These are phyloP conservation scores for Hyposoter dolosus DNA, from an alignment of 2,888 invertebrate species.

Conservation along the genomic window DNA sequence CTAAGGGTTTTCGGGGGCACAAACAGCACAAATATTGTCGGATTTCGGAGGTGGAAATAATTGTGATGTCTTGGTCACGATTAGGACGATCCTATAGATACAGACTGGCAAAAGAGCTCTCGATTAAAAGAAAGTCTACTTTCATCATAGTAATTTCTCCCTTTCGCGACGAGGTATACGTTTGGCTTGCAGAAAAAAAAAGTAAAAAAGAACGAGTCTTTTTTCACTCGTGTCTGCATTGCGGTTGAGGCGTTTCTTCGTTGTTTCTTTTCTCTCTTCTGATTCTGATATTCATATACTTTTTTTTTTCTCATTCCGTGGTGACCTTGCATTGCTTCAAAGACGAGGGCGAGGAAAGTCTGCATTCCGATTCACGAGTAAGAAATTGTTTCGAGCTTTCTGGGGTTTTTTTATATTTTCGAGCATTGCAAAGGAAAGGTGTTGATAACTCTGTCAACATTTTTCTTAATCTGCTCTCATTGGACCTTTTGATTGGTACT, in stretches of 20 bases:
- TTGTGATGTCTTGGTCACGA: constrained; percentile 60
- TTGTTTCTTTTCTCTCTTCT: constrained; percentile 28
- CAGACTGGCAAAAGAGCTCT: not conserved
- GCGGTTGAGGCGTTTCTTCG: not conserved
- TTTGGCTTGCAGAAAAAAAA: constrained; percentile 4
- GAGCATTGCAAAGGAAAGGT: not conserved
- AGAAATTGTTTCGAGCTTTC: not conserved
- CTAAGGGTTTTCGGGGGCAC: constrained; percentile 7
- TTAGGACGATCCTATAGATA: constrained; percentile 49
- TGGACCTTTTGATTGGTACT: not conserved
- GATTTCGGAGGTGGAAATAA: constrained; percentile 59
- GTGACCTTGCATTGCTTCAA: constrained; percentile 30
- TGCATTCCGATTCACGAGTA: not conserved
- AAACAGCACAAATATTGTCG: constrained; percentile 53
- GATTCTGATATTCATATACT: constrained; percentile 18
- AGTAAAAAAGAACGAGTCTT: not conserved
- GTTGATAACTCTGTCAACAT: not conserved
- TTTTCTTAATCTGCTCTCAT: not conserved
- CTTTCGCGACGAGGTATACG: constrained; percentile 14
- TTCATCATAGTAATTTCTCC: constrained; percentile 29
- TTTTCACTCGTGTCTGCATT: constrained; percentile 38
- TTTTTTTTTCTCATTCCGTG: constrained; percentile 13
- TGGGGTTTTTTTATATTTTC: not conserved
- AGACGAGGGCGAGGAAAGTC: constrained; percentile 23
- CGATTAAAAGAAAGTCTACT: constrained; percentile 52